Evolutionary conservation across 2,888 invertebrate species (phyloP).

Genomic region (Meandrusa payeni): DNA sequence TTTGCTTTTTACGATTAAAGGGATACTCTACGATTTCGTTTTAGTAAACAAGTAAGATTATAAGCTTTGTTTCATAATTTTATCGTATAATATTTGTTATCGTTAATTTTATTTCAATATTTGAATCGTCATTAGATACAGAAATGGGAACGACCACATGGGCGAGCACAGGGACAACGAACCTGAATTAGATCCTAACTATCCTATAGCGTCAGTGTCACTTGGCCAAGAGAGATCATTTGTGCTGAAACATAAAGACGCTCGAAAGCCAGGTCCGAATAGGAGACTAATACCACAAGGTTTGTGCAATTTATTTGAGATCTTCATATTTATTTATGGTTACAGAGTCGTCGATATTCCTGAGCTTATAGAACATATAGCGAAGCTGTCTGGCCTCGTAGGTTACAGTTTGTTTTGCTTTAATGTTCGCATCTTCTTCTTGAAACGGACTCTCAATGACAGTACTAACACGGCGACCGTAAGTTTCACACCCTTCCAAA

Average conservation of each 20-base stretch:
- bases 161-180: constrained; percentile 88
- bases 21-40: constrained; percentile 82
- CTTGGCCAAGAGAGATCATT: constrained; percentile 84
- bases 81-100: constrained; percentile 4
- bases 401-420: constrained; percentile 93
- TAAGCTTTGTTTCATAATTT: constrained; percentile 8
- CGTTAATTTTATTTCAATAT: not conserved
- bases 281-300: constrained; percentile 67
- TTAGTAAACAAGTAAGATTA: constrained; percentile 83
- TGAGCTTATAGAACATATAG: constrained; percentile 87
- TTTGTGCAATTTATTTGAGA: constrained; percentile 62
- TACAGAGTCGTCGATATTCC: constrained; percentile 76
- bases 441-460: constrained; percentile 91
- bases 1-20: constrained; percentile 69
- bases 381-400: constrained; percentile 93
- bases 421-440: constrained; percentile 83
- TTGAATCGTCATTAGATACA: constrained; percentile 72
- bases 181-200: constrained; percentile 80
- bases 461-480: constrained; percentile 92
- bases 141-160: constrained; percentile 85
- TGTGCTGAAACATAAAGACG: constrained; percentile 82
- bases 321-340: constrained; percentile 78
- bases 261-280: constrained; percentile 67
- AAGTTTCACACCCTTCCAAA: constrained; percentile 93
- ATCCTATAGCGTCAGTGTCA: constrained; percentile 85